A percentile compares a stretch with the other conserved stretches of the same genome.
Conservation (phyloP, 2,797 vertebrate genomes). For the Choloepus didactylus region DNA sequence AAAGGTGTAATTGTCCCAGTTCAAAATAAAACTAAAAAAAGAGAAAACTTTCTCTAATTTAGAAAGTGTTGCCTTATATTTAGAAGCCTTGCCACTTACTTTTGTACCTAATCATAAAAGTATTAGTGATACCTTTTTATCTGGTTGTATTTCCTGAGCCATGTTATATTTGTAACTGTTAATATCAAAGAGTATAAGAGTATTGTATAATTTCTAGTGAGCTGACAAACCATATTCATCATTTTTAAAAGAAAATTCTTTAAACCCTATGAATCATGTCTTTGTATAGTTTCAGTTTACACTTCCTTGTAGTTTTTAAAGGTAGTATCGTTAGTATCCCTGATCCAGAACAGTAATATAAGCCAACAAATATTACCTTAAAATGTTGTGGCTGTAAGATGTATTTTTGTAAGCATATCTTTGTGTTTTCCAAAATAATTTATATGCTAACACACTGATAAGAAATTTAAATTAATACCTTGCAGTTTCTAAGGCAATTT, state of each 20-base stretch:
- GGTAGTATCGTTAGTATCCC: slow-evolving; percentile 8
- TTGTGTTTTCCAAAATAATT: slow-evolving; percentile 5
- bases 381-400: not conserved
- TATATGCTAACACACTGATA: not conserved
- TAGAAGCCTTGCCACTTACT: not conserved
- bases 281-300: slow-evolving; percentile 68
- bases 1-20: not conserved
- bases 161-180: not conserved
- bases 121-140: not conserved
- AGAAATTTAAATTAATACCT: not conserved
- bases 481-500: not conserved
- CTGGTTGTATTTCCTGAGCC: not conserved
- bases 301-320: slow-evolving; percentile 58
- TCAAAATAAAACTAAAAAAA: not conserved
- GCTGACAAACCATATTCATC: not conserved
- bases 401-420: not conserved
- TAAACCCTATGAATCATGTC: slow-evolving; percentile 50
- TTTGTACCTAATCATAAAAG: not conserved
- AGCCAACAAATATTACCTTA: slow-evolving; percentile 62
- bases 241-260: slow-evolving; percentile 42
- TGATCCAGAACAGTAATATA: slow-evolving; percentile 60
- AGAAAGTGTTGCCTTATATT: slow-evolving; percentile 4
- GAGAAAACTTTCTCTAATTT: not conserved
- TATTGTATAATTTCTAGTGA: not conserved
- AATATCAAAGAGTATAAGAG: not conserved